A percentile compares a stretch with the other conserved stretches of the same genome.
These are phyloP conservation scores for Smutsia temminckii DNA, from an alignment of 2,797 vertebrate species.

Conservation along the genomic window DNA sequence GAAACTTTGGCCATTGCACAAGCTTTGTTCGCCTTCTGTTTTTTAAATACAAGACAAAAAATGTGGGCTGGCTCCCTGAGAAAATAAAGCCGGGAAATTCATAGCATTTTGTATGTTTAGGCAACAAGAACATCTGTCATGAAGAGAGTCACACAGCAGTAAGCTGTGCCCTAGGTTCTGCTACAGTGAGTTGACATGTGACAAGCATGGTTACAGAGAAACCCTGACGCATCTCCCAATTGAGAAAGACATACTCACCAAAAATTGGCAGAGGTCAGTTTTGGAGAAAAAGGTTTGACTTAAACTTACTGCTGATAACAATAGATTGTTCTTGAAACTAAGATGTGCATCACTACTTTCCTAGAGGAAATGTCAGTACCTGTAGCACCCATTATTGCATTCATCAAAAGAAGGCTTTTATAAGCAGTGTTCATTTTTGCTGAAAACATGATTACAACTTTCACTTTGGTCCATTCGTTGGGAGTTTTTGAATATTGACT, in stretches of 20 bases:
- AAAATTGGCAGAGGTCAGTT: not conserved
- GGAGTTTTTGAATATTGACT: not conserved
- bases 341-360: no score
- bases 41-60: not conserved
- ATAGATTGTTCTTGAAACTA: not conserved
- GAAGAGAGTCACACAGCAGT: not conserved
- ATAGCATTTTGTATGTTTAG: not conserved
- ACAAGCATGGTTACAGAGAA: not conserved
- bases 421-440: not conserved
- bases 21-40: not conserved
- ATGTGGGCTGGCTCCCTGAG: not conserved
- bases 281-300: not conserved
- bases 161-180: not conserved
- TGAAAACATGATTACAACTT: not conserved
- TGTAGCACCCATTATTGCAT: not conserved
- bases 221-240: not conserved
- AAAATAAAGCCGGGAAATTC: not conserved
- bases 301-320: not conserved
- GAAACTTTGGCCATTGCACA: not conserved
- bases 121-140: not conserved
- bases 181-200: not conserved
- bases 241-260: not conserved
- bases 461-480: not conserved
- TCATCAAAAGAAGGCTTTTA: not conserved
- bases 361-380: not conserved